phyloP scores from a whole-genome alignment of 2,113 vertebrate genomes.

The Meles meles region DNA sequence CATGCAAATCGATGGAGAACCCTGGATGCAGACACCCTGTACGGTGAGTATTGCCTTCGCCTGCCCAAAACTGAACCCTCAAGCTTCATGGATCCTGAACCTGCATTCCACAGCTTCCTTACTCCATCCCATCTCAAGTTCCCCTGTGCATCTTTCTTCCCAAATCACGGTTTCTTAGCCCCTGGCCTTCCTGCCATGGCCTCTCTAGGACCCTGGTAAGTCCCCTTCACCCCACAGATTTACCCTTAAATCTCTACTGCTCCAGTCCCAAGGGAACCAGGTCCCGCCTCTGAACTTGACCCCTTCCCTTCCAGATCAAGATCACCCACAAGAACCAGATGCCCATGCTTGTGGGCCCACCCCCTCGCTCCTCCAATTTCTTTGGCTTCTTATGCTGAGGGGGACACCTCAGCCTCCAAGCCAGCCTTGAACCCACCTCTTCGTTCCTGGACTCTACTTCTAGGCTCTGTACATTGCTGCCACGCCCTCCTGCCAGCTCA shows the following conservation, averaged over 20 bases:
- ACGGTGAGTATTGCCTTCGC: slow-evolving; percentile 81
- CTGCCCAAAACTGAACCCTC: neutral
- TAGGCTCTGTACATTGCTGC: slow-evolving; percentile 66
- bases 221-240: neutral
- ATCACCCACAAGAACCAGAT: slow-evolving; percentile 95
- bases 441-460: neutral
- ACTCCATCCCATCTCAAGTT: neutral
- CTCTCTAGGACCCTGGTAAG: neutral
- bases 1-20: slow-evolving; percentile 97
- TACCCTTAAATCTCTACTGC: neutral
- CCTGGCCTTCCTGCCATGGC: neutral
- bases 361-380: slow-evolving; percentile 86
- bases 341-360: slow-evolving; percentile 90
- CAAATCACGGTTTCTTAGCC: neutral
- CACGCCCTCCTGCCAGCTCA: slow-evolving; percentile 14
- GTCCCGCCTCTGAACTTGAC: neutral
- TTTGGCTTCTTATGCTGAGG: slow-evolving; percentile 85
- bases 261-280: neutral
- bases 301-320: slow-evolving; percentile 86
- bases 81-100: neutral
- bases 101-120: neutral
- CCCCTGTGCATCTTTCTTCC: neutral
- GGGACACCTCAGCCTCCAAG: neutral
- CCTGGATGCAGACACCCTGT: slow-evolving; percentile 96
- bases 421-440: neutral